Evolutionary conservation across 2,113 vertebrate species (phyloP).

Genomic region (Siniperca knerii): DNA sequence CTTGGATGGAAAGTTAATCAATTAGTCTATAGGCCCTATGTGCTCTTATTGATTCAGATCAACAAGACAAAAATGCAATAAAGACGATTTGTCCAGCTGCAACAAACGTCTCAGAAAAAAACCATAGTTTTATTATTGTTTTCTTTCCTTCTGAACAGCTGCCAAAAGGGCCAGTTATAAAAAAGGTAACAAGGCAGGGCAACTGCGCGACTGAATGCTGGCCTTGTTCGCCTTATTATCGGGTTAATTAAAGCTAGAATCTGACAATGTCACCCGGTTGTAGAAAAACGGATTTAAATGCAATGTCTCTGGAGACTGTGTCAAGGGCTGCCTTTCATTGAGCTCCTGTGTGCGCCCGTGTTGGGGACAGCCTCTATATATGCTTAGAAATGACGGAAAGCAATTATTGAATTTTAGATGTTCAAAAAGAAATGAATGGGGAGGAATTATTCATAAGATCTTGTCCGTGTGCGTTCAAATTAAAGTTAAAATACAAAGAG

Average conservation of each 20-base stretch:
- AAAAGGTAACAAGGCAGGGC: constrained; percentile 90
- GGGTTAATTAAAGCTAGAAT: constrained; percentile 99
- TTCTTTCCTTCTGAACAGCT: constrained; percentile 47
- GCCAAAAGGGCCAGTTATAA: constrained; percentile 79
- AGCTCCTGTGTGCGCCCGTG: constrained; percentile 81
- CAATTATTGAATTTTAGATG: constrained; percentile 97
- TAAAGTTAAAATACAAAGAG: constrained; percentile 86
- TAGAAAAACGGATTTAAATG: constrained; percentile 99
- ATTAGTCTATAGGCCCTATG: constrained; percentile 50
- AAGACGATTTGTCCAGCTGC: constrained; percentile 42
- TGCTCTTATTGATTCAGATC: constrained; percentile 63
- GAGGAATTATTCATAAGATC: constrained; percentile 88
- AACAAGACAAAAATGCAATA: constrained; percentile 55
- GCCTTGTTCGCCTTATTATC: constrained; percentile 98
- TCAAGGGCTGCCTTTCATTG: constrained; percentile 95
- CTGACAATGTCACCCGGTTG: constrained; percentile 99
- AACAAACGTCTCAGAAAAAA: not conserved
- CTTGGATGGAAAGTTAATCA: constrained; percentile 65
- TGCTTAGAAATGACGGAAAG: constrained; percentile 88
- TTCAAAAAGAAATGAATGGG: constrained; percentile 85
- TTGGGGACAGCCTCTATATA: constrained; percentile 63
- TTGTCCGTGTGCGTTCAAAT: constrained; percentile 75
- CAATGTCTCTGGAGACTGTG: constrained; percentile 95
- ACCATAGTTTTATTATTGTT: constrained; percentile 16
- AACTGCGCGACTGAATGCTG: constrained; percentile 89